These are phyloP conservation scores for Mayetiola destructor DNA, from an alignment of 2,888 invertebrate genomes.

Conservation along the genomic window DNA sequence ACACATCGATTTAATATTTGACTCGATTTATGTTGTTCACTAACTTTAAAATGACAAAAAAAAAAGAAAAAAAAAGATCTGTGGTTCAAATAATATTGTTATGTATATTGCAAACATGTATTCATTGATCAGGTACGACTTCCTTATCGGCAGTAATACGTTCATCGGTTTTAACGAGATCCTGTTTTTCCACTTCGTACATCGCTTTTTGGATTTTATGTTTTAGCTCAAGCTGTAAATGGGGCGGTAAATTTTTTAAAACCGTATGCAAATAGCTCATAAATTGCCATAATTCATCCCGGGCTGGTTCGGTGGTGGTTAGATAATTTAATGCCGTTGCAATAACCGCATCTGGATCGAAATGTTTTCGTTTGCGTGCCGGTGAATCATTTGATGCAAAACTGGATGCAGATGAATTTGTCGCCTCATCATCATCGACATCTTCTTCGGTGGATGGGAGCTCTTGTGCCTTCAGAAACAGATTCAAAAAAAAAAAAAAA, in stretches of 20 bases:
- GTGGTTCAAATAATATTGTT: neutral
- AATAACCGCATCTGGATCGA: slow-evolving; percentile 2
- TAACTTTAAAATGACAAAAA: too few species aligned
- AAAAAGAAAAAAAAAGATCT: too few species aligned
- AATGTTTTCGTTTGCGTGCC: slow-evolving; percentile 9
- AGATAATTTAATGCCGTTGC: slow-evolving; percentile 4
- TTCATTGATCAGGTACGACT: slow-evolving; percentile 10
- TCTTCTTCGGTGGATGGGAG: neutral
- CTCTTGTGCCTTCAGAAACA: neutral
- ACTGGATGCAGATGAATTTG: slow-evolving; percentile 3
- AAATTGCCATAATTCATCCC: slow-evolving; percentile 2
- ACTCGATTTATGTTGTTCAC: neutral
- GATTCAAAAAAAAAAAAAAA: neutral
- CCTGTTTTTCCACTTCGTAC: slow-evolving; percentile 12
- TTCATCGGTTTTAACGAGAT: neutral
- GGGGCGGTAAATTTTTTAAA: slow-evolving; percentile 2
- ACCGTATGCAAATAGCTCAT: slow-evolving; percentile 11
- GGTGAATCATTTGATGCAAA: slow-evolving; percentile 7
- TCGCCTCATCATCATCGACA: slow-evolving; percentile 4
- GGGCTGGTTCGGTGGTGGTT: slow-evolving; percentile 6
- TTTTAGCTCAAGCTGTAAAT: neutral
- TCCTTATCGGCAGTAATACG: neutral
- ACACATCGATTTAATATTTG: neutral
- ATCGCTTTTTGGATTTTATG: neutral
- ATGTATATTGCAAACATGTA: neutral